phyloP scores from a whole-genome alignment of 2,888 invertebrate species.

The Graphium colonna region DNA sequence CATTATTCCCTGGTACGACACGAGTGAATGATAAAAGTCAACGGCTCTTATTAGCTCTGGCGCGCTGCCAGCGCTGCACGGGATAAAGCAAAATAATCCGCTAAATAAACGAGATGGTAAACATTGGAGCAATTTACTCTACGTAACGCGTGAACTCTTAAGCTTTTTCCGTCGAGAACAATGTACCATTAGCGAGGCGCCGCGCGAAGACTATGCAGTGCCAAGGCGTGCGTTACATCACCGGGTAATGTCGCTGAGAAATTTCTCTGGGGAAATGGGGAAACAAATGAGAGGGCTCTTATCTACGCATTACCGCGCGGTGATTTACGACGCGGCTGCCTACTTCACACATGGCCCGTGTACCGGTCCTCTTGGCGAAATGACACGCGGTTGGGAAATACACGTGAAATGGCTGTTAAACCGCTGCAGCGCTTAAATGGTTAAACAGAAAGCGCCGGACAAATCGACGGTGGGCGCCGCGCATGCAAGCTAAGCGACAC shows the following conservation, averaged over 20 bases:
- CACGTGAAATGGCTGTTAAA: slow-evolving; percentile 67
- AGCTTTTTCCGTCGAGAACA: slow-evolving; percentile 25
- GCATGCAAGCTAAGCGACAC: background rate
- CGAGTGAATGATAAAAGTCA: too few species aligned
- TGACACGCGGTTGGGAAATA: slow-evolving; percentile 58
- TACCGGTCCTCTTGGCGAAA: slow-evolving; percentile 60
- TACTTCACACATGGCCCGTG: slow-evolving; percentile 39
- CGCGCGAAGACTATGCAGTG: too few species aligned
- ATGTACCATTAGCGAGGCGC: slow-evolving; percentile 26
- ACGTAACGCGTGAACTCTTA: slow-evolving; percentile 21
- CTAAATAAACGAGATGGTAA: background rate
- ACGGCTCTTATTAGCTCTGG: too few species aligned
- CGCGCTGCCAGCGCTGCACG: background rate
- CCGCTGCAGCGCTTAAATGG: slow-evolving; percentile 51
- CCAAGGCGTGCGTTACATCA: slow-evolving; percentile 54
- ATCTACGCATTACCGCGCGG: slow-evolving; percentile 73
- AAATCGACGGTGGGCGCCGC: background rate
- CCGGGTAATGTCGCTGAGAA: slow-evolving; percentile 68
- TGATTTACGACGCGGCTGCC: slow-evolving; percentile 71
- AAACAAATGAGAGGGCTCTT: slow-evolving; percentile 77
- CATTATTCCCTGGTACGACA: too few species aligned
- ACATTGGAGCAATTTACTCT: background rate
- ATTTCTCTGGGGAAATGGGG: slow-evolving; percentile 74
- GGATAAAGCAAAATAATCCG: slow-evolving; percentile 2
- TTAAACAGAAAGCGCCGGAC: slow-evolving; percentile 31